Conservation (phyloP, 1,140 invertebrate genomes). For the Radopholus similis region DNA sequence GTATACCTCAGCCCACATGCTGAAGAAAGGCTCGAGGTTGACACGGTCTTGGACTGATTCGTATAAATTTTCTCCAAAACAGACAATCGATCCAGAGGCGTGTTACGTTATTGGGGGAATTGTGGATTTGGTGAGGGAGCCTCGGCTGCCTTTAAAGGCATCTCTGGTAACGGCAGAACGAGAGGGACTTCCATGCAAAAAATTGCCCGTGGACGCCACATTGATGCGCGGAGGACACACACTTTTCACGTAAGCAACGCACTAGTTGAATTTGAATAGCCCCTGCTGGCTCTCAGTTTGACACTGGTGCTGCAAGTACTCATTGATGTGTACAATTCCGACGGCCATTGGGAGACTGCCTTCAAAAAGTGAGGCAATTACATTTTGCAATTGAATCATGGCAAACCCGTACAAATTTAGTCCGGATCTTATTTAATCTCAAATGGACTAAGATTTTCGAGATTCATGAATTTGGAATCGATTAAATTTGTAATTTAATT, state of each 20-base stretch:
- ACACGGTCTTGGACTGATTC: not conserved
- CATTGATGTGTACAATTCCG: too few relatives aligned
- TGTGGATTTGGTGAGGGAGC: slow-evolving; percentile 26
- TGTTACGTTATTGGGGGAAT: slow-evolving; percentile 38
- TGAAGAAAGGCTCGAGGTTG: not conserved
- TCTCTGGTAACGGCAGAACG: slow-evolving; percentile 8
- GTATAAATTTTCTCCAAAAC: not conserved
- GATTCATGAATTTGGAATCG: too few relatives aligned
- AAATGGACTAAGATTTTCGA: too few relatives aligned
- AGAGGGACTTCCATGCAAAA: slow-evolving; percentile 16
- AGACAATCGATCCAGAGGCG: slow-evolving; percentile 15
- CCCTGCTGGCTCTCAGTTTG: too few relatives aligned
- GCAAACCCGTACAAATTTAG: too few relatives aligned
- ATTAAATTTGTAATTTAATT: too few relatives aligned
- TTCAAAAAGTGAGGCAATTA: too few relatives aligned
- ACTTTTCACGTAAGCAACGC: slow-evolving; percentile 9
- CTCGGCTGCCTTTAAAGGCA: slow-evolving; percentile 18
- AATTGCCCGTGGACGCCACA: not conserved
- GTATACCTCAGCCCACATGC: slow-evolving; percentile 35
- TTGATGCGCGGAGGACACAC: slow-evolving; percentile 7
- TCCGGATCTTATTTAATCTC: too few relatives aligned
- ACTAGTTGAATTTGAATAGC: too few relatives aligned
- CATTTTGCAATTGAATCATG: too few relatives aligned
- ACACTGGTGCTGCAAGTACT: too few relatives aligned
- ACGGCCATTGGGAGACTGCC: too few relatives aligned